A percentile compares a stretch with the other conserved stretches of the same genome.
Conservation (phyloP, 2,888 invertebrate genomes). For the Spilarctia lutea region DNA sequence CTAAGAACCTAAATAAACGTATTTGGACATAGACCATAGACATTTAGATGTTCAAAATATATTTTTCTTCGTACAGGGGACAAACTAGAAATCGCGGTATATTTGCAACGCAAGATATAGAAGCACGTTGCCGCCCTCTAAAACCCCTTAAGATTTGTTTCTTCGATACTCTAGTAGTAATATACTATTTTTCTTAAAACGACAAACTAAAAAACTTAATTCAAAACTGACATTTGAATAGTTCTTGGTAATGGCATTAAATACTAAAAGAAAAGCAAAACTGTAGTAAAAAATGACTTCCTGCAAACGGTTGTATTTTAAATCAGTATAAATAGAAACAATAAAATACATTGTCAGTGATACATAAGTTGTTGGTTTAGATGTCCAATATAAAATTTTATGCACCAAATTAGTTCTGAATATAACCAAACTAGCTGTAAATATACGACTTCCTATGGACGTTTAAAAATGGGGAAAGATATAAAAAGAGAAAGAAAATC, state of each 20-base stretch:
- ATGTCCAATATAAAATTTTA: conserved; percentile 70
- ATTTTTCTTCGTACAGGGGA: background rate
- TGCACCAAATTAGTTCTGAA: conserved; percentile 80
- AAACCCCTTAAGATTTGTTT: background rate
- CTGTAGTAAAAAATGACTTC: conserved; percentile 73
- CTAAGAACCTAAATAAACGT: background rate
- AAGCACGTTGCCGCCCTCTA: background rate
- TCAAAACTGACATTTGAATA: conserved; percentile 13
- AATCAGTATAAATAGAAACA: conserved; percentile 69
- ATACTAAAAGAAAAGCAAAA: conserved; percentile 30
- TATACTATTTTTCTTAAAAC: background rate
- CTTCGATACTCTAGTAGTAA: background rate
- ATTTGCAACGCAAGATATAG: background rate
- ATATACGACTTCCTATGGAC: conserved; percentile 77
- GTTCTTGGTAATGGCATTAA: conserved; percentile 20
- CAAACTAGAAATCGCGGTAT: background rate
- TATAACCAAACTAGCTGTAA: conserved; percentile 58
- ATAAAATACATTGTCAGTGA: conserved; percentile 73
- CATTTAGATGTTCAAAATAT: background rate
- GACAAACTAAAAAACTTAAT: background rate
- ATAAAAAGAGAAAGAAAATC: conserved; percentile 68
- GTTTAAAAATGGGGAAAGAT: conserved; percentile 75
- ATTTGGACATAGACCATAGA: background rate
- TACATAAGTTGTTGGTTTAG: conserved; percentile 59
- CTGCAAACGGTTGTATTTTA: conserved; percentile 57